A percentile compares a stretch with the other conserved stretches of the same genome.
Evolutionary conservation across 2,888 invertebrate genomes (phyloP).

Genomic region (Thymelicus lineola): DNA sequence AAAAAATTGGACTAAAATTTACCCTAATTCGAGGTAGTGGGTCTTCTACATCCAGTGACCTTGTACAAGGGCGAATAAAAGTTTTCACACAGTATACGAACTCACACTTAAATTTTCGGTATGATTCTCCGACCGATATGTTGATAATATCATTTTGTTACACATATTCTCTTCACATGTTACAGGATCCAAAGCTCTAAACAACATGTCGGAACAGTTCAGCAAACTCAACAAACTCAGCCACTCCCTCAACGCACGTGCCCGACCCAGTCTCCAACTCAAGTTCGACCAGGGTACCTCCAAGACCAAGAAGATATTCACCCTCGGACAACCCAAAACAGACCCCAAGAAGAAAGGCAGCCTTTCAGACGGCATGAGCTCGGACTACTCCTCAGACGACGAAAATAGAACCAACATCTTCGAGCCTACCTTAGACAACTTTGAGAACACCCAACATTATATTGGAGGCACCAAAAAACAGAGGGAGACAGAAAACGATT

Average conservation of each 20-base stretch:
- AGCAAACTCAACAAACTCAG: slow-evolving; percentile 92
- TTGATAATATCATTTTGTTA: too few species aligned
- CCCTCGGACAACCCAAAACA: slow-evolving; percentile 72
- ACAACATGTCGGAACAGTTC: slow-evolving; percentile 94
- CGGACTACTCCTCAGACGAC: slow-evolving; percentile 83
- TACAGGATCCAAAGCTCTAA: slow-evolving; percentile 92
- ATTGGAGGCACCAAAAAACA: slow-evolving; percentile 64
- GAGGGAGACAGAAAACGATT: slow-evolving; percentile 66
- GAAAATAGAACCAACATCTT: slow-evolving; percentile 79
- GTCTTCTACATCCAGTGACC: too few species aligned
- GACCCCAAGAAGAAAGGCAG: slow-evolving; percentile 87
- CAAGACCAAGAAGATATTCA: slow-evolving; percentile 79
- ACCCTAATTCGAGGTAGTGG: too few species aligned
- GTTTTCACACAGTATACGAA: too few species aligned
- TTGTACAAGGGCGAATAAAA: too few species aligned
- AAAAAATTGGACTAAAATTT: too few species aligned
- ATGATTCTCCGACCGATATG: too few species aligned
- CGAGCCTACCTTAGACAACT: slow-evolving; percentile 80
- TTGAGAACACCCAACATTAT: slow-evolving; percentile 79
- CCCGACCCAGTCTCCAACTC: slow-evolving; percentile 81
- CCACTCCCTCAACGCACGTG: slow-evolving; percentile 86
- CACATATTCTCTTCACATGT: slow-evolving; percentile 41
- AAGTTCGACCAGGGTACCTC: slow-evolving; percentile 76
- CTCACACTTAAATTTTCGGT: too few species aligned
- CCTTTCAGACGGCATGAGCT: slow-evolving; percentile 87